These are phyloP conservation scores for Cepphus grylle DNA, from an alignment of 2,113 vertebrate species.

Conservation along the genomic window DNA sequence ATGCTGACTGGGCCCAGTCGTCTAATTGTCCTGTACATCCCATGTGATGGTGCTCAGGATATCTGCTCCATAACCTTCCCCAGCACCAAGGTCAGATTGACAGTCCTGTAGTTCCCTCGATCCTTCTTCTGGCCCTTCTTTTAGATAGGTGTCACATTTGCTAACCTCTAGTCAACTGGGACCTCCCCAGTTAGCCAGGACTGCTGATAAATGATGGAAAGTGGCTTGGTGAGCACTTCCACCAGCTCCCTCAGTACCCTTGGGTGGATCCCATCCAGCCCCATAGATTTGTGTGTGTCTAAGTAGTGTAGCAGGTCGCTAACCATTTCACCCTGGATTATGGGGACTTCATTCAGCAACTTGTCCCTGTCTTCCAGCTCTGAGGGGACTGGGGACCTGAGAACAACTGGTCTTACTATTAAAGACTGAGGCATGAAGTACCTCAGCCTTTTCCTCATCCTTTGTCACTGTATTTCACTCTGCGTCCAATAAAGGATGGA, in stretches of 20 bases:
- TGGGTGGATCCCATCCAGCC: not conserved
- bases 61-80: not conserved
- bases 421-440: not conserved
- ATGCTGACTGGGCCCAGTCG: not conserved
- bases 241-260: not conserved
- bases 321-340: not conserved
- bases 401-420: not conserved
- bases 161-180: not conserved
- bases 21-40: not conserved
- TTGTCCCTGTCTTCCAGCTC: not conserved
- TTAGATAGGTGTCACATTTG: not conserved
- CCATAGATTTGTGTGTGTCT: not conserved
- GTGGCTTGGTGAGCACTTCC: not conserved
- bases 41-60: not conserved
- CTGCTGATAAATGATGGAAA: not conserved
- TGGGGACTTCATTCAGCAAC: not conserved
- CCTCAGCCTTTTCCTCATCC: not conserved
- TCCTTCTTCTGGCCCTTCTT: not conserved
- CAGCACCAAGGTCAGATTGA: not conserved
- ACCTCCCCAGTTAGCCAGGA: not conserved
- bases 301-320: not conserved
- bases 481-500: not conserved
- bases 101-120: not conserved
- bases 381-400: not conserved
- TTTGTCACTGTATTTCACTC: not conserved